Conservation (phyloP, 2,113 vertebrate species). For the Raja brachyura region DNA sequence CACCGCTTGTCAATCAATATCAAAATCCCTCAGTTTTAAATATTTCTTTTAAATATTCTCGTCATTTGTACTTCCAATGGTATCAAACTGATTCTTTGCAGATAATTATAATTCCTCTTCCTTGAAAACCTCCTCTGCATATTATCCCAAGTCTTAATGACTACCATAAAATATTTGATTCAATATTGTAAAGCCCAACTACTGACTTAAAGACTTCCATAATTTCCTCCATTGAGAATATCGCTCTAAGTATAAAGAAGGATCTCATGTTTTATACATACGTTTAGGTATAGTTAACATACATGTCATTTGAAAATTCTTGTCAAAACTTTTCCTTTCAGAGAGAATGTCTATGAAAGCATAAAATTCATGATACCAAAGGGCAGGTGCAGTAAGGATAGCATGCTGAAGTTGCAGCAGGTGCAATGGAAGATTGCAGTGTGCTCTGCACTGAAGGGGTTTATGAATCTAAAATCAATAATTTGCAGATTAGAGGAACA, state of each 20-base stretch:
- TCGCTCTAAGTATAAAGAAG: neutral
- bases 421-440: neutral
- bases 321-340: neutral
- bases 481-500: neutral
- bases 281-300: neutral
- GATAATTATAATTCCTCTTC: neutral
- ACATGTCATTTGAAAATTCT: neutral
- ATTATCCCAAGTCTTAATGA: neutral
- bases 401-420: neutral
- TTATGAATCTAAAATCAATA: neutral
- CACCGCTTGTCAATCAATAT: neutral
- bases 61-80: neutral
- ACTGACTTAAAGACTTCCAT: neutral
- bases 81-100: neutral
- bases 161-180: neutral
- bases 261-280: neutral
- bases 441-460: neutral
- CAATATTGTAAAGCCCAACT: neutral
- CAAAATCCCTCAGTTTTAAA: neutral
- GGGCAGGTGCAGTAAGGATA: neutral
- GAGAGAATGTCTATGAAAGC: neutral
- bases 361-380: neutral
- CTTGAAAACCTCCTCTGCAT: neutral
- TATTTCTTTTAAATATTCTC: neutral
- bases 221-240: neutral